These are phyloP conservation scores for Gallinago undulata DNA, from an alignment of 2,113 vertebrate species.

Conservation along the genomic window DNA sequence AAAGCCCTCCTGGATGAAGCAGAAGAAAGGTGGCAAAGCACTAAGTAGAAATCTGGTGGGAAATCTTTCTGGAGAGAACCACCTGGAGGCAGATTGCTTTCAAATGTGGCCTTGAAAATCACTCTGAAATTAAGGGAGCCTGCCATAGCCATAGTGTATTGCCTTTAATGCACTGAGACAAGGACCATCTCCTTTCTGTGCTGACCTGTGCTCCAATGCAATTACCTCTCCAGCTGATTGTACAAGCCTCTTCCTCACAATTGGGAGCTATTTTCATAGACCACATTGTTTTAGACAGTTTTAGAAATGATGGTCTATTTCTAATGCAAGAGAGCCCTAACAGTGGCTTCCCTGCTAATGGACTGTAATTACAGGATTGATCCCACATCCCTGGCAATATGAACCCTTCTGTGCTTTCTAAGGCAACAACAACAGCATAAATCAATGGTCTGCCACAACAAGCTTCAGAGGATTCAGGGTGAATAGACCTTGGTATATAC, in stretches of 20 bases:
- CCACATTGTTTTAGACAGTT: conserved; percentile 47
- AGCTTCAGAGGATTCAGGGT: conserved; percentile 6
- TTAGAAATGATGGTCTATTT: conserved; percentile 54
- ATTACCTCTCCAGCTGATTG: conserved; percentile 37
- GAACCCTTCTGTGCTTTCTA: conserved; percentile 38
- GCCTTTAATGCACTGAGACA: conserved; percentile 17
- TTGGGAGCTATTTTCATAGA: conserved; percentile 40
- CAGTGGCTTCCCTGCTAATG: conserved; percentile 50
- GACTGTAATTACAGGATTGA: conserved; percentile 66
- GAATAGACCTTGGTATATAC: not conserved
- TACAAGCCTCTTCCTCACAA: conserved; percentile 29
- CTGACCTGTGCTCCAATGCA: conserved; percentile 10
- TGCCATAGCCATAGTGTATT: not conserved
- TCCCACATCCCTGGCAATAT: conserved; percentile 34
- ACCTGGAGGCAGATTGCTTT: conserved; percentile 5
- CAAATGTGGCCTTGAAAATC: conserved; percentile 27
- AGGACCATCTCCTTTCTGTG: not conserved
- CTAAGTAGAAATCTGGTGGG: not conserved
- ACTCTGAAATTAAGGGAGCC: not conserved
- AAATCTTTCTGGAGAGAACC: conserved; percentile 2
- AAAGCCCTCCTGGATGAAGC: not conserved
- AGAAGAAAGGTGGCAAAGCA: not conserved
- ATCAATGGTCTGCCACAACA: conserved; percentile 34
- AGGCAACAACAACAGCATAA: conserved; percentile 29
- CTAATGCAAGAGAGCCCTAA: conserved; percentile 47